Evolutionary conservation across 2,113 vertebrate genomes (phyloP).

Genomic region (Psephotus haematonotus): DNA sequence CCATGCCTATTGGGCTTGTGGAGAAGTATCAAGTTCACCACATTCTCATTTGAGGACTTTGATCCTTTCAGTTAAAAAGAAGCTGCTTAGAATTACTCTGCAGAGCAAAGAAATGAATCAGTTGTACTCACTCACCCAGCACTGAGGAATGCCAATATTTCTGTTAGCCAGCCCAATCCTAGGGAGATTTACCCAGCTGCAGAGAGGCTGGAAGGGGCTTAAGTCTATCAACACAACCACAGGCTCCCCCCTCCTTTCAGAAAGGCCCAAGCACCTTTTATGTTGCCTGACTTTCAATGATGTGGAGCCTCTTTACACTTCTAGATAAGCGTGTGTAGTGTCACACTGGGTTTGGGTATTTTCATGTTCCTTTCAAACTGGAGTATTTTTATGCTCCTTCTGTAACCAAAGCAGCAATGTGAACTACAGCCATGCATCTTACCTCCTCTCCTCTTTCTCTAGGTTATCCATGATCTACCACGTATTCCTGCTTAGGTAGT

Average conservation of each 20-base stretch:
- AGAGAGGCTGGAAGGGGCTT: slow-evolving; percentile 52
- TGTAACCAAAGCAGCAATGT: background rate
- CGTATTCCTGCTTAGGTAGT: background rate
- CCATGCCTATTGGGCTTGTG: slow-evolving; percentile 64
- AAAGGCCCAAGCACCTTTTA: slow-evolving; percentile 25
- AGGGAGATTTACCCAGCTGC: slow-evolving; percentile 63
- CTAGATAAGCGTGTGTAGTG: background rate
- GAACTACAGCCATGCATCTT: background rate
- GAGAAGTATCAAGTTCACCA: slow-evolving; percentile 68
- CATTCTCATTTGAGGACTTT: slow-evolving; percentile 65
- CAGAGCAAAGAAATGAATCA: slow-evolving; percentile 62
- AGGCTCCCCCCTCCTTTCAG: background rate
- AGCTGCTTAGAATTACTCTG: slow-evolving; percentile 58
- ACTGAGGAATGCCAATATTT: slow-evolving; percentile 59
- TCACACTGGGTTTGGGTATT: background rate
- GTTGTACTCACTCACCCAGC: slow-evolving; percentile 56
- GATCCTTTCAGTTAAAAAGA: slow-evolving; percentile 67
- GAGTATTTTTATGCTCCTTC: background rate
- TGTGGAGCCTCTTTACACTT: background rate
- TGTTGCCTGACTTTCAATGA: background rate
- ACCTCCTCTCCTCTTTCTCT: background rate
- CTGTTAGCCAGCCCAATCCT: slow-evolving; percentile 61
- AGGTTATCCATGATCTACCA: background rate
- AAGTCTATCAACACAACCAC: slow-evolving; percentile 54
- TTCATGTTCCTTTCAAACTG: background rate